Conservation (phyloP, 2,888 invertebrate species). For the Phytoseiulus persimilis region DNA sequence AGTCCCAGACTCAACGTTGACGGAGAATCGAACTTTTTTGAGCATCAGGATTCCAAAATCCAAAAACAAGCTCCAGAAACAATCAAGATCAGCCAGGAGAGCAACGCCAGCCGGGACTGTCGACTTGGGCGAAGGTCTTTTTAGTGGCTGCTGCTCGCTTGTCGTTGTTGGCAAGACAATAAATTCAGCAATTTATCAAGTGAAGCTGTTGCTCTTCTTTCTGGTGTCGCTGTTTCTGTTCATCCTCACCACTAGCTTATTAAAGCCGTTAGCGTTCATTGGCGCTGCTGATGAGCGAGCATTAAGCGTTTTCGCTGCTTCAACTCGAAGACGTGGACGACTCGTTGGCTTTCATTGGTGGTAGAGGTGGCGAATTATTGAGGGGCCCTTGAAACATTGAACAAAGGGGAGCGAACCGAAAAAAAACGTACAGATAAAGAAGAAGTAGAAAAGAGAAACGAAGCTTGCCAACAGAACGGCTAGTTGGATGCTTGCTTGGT, state of each 20-base stretch:
- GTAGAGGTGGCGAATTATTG: background rate
- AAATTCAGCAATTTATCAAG: background rate
- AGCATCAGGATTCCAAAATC: background rate
- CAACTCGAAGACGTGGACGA: background rate
- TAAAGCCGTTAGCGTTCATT: background rate
- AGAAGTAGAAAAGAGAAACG: background rate
- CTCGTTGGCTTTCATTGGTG: background rate
- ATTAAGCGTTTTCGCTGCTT: background rate
- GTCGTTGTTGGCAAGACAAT: background rate
- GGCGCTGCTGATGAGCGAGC: background rate
- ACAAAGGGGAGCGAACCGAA: background rate
- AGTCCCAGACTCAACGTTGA: too few species aligned
- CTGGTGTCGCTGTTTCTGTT: background rate
- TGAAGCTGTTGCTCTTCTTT: background rate
- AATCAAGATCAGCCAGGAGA: background rate
- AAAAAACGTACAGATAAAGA: background rate
- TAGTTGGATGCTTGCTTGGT: background rate
- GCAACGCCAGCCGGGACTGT: background rate
- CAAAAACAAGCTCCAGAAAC: background rate
- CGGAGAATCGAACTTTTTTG: too few species aligned
- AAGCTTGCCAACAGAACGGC: background rate
- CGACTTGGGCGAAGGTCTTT: background rate
- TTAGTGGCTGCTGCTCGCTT: background rate
- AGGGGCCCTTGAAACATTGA: background rate
- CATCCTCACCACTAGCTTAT: constrained; percentile 5